These are phyloP conservation scores for Orthonyx spaldingii DNA, from an alignment of 2,113 vertebrate species.

Conservation along the genomic window DNA sequence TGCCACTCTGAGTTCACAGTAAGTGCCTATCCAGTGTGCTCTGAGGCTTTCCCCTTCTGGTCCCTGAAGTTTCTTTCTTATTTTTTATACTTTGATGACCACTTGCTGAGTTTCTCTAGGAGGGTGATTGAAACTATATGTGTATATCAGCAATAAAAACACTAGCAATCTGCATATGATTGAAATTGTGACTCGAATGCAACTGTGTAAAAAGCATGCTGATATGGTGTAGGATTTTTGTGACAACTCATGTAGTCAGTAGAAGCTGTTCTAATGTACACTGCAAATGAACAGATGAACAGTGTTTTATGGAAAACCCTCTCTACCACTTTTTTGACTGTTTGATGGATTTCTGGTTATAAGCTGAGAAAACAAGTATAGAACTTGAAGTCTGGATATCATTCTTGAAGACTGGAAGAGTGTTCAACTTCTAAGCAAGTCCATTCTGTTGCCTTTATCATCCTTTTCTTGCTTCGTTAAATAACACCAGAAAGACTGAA, in stretches of 20 bases:
- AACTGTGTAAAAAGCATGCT: not conserved
- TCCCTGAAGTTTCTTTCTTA: slow-evolving; percentile 57
- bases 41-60: slow-evolving; percentile 9
- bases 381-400: not conserved
- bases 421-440: not conserved
- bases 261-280: not conserved
- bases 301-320: not conserved
- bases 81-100: slow-evolving; percentile 27
- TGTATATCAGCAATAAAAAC: not conserved
- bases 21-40: not conserved
- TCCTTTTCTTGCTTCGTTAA: not conserved
- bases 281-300: not conserved
- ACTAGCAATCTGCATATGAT: not conserved
- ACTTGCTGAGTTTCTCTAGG: not conserved
- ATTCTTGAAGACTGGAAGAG: not conserved
- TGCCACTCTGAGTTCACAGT: slow-evolving; percentile 14
- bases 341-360: not conserved
- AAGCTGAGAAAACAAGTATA: not conserved
- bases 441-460: not conserved
- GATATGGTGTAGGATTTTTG: not conserved
- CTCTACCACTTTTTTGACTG: not conserved
- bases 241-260: not conserved
- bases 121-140: not conserved
- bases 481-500: not conserved
- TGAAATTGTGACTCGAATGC: not conserved